Base-by-base conservation (phyloP, 1,140 invertebrate genomes). In the Arctopsyche grandis region DNA sequence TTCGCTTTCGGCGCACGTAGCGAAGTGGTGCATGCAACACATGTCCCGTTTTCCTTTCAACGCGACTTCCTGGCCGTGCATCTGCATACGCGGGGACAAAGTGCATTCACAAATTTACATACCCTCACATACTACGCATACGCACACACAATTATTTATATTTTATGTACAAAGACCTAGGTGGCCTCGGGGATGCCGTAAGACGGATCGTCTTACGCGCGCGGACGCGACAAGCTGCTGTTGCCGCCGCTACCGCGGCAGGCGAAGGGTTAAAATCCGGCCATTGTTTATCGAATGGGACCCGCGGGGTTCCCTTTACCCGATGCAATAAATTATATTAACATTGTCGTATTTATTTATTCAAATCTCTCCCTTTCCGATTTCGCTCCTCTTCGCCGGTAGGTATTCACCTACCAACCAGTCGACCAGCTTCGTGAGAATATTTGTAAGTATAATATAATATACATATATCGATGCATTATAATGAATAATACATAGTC, bases 41-140 rank as follows among this genome's bases (percentile, higher is more conserved):
- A 78, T 80, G 79, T 78, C 78, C 75, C 75, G 70, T 80, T 80
- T 79, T 79, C 71, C 80, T 81, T 79, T 81, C 74, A 81, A 63
- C 69, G 66, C 60, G 16, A 79, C 78, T 81, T 81, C 80, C 80
- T 79, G 80, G 66, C 74, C 69, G 46, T 75, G 43, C 69, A 71
- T 71, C 38, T 71, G 44, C 69, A 71, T 71, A 48, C 69, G 19
- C 44, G 12, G 63, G 21, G 58, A 60, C 21, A 52, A 52, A 60
- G 58, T 60, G 58, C 58, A 60, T 60, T 60, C 58, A 22, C 29
- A 60, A 29, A 74, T 74, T 74, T 74, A 74, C 71, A 74, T 74
- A 74, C 10, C 14, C 38, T 1, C 26, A 44, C 19, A 38, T n/a
- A n/a, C n/a, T n/a, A n/a, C n/a, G n/a, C n/a, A n/a, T n/a, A n/a